These are phyloP conservation scores for Callyntrura sp. DNA, from an alignment of 2,888 invertebrate species.

Conservation along the genomic window DNA sequence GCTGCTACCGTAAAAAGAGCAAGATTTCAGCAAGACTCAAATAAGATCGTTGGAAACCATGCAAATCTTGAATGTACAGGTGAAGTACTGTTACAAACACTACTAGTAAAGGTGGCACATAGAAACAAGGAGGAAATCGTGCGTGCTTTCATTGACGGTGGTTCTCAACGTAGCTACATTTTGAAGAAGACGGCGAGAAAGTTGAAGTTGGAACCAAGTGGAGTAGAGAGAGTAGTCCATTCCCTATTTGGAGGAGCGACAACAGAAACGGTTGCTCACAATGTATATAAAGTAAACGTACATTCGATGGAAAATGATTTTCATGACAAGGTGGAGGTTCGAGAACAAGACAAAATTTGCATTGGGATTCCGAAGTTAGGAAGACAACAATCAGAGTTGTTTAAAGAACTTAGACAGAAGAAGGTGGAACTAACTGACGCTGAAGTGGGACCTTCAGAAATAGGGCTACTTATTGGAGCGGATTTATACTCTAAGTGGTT, in stretches of 20 bases:
- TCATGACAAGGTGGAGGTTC: not conserved
- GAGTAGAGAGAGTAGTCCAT: not conserved
- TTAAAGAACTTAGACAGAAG: not conserved
- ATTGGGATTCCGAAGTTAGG: not conserved
- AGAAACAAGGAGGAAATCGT: not conserved
- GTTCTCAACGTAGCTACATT: not conserved
- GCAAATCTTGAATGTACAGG: not conserved
- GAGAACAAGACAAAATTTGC: conserved; percentile 19
- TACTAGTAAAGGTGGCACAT: not conserved
- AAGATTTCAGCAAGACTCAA: not conserved
- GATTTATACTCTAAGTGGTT: not conserved
- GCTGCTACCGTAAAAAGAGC: not conserved
- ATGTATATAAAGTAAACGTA: not conserved
- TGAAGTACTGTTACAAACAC: not conserved
- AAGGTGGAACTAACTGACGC: not conserved
- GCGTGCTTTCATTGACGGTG: not conserved
- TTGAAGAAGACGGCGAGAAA: not conserved
- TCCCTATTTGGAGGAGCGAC: not conserved
- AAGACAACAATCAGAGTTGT: not conserved
- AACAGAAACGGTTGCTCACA: not conserved
- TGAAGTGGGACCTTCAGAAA: not conserved
- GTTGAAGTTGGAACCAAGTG: not conserved
- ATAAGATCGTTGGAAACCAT: not conserved
- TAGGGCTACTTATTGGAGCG: conserved; percentile 35
- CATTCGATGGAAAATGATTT: not conserved